A percentile compares a stretch with the other conserved stretches of the same genome.
phyloP scores from a whole-genome alignment of 2,113 vertebrate species.

The Oreotrochilus melanogaster region DNA sequence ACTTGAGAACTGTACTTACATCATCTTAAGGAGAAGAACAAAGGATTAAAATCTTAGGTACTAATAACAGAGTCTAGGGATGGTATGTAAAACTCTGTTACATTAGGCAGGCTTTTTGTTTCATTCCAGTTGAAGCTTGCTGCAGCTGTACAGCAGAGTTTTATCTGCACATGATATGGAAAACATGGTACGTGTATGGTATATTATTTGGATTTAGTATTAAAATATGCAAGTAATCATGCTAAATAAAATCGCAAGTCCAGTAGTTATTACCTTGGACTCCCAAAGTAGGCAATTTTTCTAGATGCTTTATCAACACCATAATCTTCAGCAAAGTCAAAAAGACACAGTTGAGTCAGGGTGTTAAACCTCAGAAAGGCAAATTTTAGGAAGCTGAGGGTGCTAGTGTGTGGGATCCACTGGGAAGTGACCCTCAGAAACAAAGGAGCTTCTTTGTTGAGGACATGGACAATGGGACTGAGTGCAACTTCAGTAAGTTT shows the following conservation, averaged over 20 bases:
- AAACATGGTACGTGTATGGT: background rate
- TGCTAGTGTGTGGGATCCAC: background rate
- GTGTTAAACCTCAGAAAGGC: background rate
- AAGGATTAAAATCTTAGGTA: background rate
- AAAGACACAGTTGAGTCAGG: background rate
- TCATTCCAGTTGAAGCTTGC: background rate
- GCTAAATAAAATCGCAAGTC: background rate
- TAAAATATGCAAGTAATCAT: background rate
- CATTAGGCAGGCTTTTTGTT: background rate
- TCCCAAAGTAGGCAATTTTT: background rate
- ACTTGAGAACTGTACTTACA: background rate
- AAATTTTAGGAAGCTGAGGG: background rate
- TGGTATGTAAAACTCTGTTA: rapidly evolving
- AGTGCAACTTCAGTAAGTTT: background rate
- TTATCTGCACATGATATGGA: background rate
- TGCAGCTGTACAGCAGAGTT: background rate
- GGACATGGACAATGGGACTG: too few relatives aligned
- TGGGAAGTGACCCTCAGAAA: background rate
- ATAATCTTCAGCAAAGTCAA: background rate
- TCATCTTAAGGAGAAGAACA: background rate
- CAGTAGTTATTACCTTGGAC: background rate
- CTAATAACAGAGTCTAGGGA: background rate
- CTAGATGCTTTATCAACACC: background rate
- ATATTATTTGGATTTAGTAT: background rate
- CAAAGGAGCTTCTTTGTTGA: too few relatives aligned